A percentile compares a stretch with the other conserved stretches of the same genome.
Evolutionary conservation across 2,888 invertebrate species (phyloP).

Genomic region (Cotesia congregata): DNA sequence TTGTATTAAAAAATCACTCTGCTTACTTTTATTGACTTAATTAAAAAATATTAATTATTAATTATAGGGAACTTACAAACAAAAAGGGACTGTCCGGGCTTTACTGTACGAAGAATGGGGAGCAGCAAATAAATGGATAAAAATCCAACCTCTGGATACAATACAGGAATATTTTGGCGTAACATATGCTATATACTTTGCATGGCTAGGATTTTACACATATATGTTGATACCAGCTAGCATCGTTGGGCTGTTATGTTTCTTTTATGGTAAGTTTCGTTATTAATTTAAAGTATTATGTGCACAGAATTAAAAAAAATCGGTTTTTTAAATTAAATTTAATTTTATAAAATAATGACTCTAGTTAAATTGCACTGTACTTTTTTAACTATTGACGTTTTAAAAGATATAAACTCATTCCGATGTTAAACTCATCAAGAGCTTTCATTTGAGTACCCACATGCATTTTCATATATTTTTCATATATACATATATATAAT

Average conservation of each 20-base stretch:
- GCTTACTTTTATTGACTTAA: not conserved
- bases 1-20: no score
- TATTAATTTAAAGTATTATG: not conserved
- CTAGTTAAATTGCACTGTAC: no score
- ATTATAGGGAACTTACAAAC: slow-evolving; percentile 74
- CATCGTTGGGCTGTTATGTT: slow-evolving; percentile 78
- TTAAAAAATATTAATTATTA: slow-evolving; percentile 34
- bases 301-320: no score
- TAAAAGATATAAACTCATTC: no score
- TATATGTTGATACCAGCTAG: slow-evolving; percentile 85
- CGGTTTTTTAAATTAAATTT: no score
- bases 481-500: no score
- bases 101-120: slow-evolving; percentile 81
- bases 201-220: slow-evolving; percentile 89
- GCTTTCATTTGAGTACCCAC: no score
- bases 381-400: no score
- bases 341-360: no score
- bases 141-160: slow-evolving; percentile 82
- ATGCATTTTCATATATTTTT: no score
- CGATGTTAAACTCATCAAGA: no score
- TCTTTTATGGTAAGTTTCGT: slow-evolving; percentile 73
- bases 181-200: slow-evolving; percentile 85
- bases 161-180: slow-evolving; percentile 85
- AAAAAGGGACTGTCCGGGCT: slow-evolving; percentile 71
- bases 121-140: slow-evolving; percentile 77